These are phyloP conservation scores for Lasaia peninsularis DNA, from an alignment of 1,140 invertebrate species.

Conservation along the genomic window DNA sequence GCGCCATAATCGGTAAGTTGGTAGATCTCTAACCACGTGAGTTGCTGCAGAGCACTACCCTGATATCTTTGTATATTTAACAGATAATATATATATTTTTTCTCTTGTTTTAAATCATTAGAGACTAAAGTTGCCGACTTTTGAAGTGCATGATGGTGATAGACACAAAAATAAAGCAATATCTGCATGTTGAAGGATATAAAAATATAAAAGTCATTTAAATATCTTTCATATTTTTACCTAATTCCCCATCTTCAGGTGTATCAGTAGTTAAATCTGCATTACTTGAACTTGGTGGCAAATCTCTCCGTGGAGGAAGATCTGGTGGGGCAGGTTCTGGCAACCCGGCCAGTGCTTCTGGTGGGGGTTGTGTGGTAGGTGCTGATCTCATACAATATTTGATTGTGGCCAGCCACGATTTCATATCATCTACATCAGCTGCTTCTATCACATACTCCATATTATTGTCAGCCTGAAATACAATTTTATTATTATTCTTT, in stretches of 20 bases:
- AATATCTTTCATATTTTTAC: constrained; percentile 24
- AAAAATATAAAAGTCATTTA: too few species aligned
- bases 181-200: too few species aligned
- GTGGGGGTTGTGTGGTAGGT: constrained; percentile 77
- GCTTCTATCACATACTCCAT: constrained; percentile 98
- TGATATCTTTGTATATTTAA: too few species aligned
- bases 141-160: background rate
- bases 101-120: too few species aligned
- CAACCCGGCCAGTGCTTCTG: constrained; percentile 62
- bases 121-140: too few species aligned
- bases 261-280: constrained; percentile 58
- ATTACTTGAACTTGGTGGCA: constrained; percentile 68
- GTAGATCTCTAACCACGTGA: too few species aligned
- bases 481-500: too few species aligned
- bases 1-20: too few species aligned
- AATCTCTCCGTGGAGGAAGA: constrained; percentile 64
- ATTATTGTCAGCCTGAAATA: constrained; percentile 86
- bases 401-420: constrained; percentile 91
- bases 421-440: constrained; percentile 92
- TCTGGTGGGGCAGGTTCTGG: constrained; percentile 70
- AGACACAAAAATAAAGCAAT: too few species aligned
- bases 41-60: too few species aligned
- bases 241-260: constrained; percentile 61
- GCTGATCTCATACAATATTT: constrained; percentile 88
- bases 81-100: too few species aligned